These are phyloP conservation scores for Stegodyphus dumicola DNA, from an alignment of 1,140 invertebrate species.

Conservation along the genomic window DNA sequence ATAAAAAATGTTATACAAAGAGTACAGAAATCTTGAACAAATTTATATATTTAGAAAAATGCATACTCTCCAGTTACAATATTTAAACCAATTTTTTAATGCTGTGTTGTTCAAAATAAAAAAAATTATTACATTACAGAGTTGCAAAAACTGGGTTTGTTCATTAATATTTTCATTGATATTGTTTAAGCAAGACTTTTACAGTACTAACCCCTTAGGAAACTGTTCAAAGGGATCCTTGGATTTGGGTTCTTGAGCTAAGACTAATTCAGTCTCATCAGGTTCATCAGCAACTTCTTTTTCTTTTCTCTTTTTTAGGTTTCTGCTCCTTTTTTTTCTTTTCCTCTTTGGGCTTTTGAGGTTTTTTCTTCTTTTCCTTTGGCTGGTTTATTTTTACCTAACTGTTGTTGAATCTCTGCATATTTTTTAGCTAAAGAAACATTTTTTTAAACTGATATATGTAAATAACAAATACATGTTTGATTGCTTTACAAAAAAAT, in stretches of 20 bases:
- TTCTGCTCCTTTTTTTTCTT: conserved; percentile 73
- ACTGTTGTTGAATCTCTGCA: conserved; percentile 69
- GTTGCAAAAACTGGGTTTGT: no score
- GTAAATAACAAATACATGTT: no score
- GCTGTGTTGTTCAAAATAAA: not conserved
- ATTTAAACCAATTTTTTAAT: no score
- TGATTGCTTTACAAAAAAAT: no score
- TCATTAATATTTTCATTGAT: no score
- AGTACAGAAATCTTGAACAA: no score
- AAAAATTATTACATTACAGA: no score
- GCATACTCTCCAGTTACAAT: no score
- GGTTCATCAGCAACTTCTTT: conserved; percentile 69
- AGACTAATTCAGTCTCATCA: conserved; percentile 73
- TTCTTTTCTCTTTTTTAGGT: conserved; percentile 71
- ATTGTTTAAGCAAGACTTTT: no score
- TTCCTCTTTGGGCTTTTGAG: conserved; percentile 66
- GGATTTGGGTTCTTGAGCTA: conserved; percentile 82
- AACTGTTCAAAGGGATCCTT: conserved; percentile 92
- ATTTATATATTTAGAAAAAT: no score
- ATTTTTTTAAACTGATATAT: not conserved
- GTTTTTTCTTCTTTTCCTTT: conserved; percentile 69
- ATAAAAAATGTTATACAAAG: no score
- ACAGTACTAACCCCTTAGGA: conserved; percentile 73
- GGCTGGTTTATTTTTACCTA: conserved; percentile 8
- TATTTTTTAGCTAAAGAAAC: conserved; percentile 76